Conservation (phyloP, 2,797 vertebrate genomes). For the Coranthus polyacanthus region DNA sequence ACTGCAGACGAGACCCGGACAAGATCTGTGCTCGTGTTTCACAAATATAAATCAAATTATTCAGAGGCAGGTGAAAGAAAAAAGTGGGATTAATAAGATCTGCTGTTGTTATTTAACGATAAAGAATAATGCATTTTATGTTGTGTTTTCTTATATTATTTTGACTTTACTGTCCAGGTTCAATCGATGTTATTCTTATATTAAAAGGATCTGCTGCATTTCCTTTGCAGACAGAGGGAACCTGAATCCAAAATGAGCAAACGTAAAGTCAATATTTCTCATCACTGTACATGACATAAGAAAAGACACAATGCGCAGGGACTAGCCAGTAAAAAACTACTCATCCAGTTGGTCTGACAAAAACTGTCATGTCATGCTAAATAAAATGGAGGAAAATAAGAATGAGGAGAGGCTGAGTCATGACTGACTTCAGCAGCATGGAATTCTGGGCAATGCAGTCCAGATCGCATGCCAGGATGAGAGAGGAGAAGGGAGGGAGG, state of each 20-base stretch:
- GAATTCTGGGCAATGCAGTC: conserved; percentile 80
- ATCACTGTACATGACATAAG: conserved; percentile 3
- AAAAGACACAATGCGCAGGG: conserved; percentile 20
- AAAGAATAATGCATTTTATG: background rate
- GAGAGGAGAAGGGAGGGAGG: conserved; percentile 30
- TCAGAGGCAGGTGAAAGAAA: background rate
- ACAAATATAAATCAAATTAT: background rate
- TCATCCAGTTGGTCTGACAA: conserved; percentile 11
- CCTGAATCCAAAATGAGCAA: conserved; percentile 14
- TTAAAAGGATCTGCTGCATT: background rate
- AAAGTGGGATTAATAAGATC: background rate
- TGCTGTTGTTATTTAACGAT: no score
- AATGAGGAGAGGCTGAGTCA: conserved; percentile 68
- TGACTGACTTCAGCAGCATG: conserved; percentile 67
- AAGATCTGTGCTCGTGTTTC: background rate
- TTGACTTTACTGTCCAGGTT: background rate
- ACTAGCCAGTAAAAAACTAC: conserved; percentile 9
- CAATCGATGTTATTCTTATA: background rate
- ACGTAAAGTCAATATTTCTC: background rate
- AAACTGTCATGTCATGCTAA: conserved; percentile 69
- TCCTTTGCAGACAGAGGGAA: conserved; percentile 18
- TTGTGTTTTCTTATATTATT: background rate
- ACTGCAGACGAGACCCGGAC: background rate
- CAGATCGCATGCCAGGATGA: conserved; percentile 65
- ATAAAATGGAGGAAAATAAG: conserved; percentile 76